Conservation (phyloP, 2,888 invertebrate species). For the Eulithis prunata region DNA sequence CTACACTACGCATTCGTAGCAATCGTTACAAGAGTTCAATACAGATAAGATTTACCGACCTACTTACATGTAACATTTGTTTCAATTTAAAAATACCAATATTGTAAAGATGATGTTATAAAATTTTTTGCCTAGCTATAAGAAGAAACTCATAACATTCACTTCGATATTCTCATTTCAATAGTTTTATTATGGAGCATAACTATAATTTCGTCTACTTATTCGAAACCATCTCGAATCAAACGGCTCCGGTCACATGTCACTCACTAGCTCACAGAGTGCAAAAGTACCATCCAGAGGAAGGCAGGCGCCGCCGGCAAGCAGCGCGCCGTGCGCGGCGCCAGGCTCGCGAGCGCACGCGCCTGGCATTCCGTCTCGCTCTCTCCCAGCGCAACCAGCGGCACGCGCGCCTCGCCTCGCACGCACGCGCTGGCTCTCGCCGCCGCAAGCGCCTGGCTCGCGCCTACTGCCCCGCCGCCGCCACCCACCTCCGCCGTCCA, state of each 20-base stretch:
- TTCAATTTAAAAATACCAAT: no score
- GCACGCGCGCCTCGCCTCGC: slow-evolving; percentile 42
- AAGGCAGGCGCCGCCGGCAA: slow-evolving; percentile 30
- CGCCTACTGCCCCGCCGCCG: slow-evolving; percentile 51
- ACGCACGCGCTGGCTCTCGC: slow-evolving; percentile 82
- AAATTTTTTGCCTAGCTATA: no score
- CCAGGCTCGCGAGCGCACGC: slow-evolving; percentile 88
- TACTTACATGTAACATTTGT: no score
- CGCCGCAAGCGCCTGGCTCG: slow-evolving; percentile 58
- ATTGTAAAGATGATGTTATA: no score
- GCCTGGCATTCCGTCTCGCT: slow-evolving; percentile 88
- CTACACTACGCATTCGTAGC: no score
- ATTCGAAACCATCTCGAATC: no score
- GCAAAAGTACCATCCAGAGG: slow-evolving; percentile 45
- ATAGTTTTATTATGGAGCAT: no score
- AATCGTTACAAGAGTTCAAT: no score
- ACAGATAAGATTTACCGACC: no score
- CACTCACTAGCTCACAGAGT: slow-evolving; percentile 37
- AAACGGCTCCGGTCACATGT: background rate
- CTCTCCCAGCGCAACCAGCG: slow-evolving; percentile 87
- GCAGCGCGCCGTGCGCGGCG: slow-evolving; percentile 38
- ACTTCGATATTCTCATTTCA: no score
- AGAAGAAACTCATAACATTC: no score
- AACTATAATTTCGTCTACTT: no score
- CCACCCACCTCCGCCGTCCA: slow-evolving; percentile 94